Base-by-base conservation (phyloP, 2,888 invertebrate genomes). In the Plusia festucae region DNA sequence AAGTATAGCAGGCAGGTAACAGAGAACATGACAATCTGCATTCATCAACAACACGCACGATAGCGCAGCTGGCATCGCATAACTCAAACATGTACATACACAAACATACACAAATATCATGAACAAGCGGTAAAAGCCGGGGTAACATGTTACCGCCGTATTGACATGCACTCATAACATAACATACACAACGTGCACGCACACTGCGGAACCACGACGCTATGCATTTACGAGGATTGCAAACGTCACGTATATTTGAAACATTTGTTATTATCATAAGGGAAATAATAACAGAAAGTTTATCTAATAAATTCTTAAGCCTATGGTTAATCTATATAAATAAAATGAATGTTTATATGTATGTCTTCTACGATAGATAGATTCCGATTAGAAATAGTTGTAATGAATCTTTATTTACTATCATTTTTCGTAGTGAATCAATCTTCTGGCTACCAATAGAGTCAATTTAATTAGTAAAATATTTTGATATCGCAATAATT, bases 41-140 rank as follows among this genome's bases (percentile, higher is more conserved):
- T 46, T 16, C 44, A 0, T 22, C 53, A 53, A 34, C 8, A 5
- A 11, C 32, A 16, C 22, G 51, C 18, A 44, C 55, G 15, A 60
- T 57, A 24, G 9, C 24, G 1, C 62, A 20, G 30, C 22, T 62
- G 27, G 60, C 69, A 55, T 57, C 55, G 40, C 64, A 58, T 58
- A 44, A 55, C 44, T 57, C 13, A 30, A 15, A 20, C 32, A 30
- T 27, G 57, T 32, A 44, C 34, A 30, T 20, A 55, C 44, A 40
- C 27, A 61, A 68, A 8, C 20, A 46, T 32, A 30, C 46, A n/a
- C 49, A 53, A 27, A 56, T 59, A 68, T 59, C 52, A 55, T 53
- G 53, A 60, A 49, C 63, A 51, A 57, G 44, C 57, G 27, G 51
- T 20, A 34, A 20, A 9, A 8, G 0, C 46, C 15, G 51, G 13